Evolutionary conservation across 2,113 vertebrate species (phyloP).

Genomic region (Phalacrocorax carbo): DNA sequence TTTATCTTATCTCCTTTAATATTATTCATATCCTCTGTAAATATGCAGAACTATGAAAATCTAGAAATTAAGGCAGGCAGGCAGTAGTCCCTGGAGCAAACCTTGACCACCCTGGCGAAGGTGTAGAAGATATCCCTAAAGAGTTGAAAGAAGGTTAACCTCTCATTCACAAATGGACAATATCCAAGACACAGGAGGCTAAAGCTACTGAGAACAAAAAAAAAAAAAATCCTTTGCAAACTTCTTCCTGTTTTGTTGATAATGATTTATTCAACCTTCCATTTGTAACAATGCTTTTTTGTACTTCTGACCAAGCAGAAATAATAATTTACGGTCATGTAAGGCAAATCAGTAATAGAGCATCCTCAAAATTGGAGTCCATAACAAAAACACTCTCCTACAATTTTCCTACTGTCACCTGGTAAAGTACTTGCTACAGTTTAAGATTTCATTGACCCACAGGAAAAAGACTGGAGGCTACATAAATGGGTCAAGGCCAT

Average conservation of each 20-base stretch:
- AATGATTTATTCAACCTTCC: not conserved
- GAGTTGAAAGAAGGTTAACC: not conserved
- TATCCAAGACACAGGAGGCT: not conserved
- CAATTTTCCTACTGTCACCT: not conserved
- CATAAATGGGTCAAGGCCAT: not conserved
- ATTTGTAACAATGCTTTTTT: not conserved
- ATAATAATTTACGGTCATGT: not conserved
- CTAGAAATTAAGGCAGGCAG: not conserved
- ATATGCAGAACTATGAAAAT: not conserved
- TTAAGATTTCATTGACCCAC: not conserved
- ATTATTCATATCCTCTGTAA: not conserved
- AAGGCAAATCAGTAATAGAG: not conserved
- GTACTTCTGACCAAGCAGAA: not conserved
- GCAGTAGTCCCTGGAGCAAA: not conserved
- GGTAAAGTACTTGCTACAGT: not conserved
- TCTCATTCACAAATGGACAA: not conserved
- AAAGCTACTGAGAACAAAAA: not conserved
- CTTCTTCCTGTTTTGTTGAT: not conserved
- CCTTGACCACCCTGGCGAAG: not conserved
- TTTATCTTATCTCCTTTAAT: not conserved
- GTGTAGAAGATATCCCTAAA: not conserved
- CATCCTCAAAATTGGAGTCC: not conserved
- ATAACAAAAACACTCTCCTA: not conserved
- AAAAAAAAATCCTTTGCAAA: not conserved
- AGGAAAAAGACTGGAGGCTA: not conserved